Evolutionary conservation across 2,888 invertebrate species (phyloP), one percentile per base, ranked within the genome.

Genomic region (Troides aeacus): DNA sequence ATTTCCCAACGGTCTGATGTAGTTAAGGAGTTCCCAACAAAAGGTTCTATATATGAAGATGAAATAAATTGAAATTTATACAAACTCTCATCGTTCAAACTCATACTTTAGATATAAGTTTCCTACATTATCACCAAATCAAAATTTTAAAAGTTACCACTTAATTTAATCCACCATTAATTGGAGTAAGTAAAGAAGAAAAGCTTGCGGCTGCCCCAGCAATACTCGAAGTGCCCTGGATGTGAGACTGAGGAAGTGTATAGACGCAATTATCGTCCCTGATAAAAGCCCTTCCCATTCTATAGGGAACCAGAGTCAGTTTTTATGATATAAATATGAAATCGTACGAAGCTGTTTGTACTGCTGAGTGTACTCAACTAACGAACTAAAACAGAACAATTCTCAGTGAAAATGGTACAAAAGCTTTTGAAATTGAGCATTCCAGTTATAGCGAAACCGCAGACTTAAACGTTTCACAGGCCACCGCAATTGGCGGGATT

Each of bases 341-440:
- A 63, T 46, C 30, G 36, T 30, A 21, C 53, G 18, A 21, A 68
- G 59, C 30, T 21, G 23, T 39, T 64, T 23, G 39, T 21, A 21
- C 21, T 21, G 21, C 21, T 21, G 62, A 64, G 60, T 60, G 5
- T 30, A 64, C 50, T 60, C 18, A 59, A 59, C 62, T 68, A 68
- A 68, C 63, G 68, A 68, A 68, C 68, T 63, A 59, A 63, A 68
- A 68, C 46, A 68, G 36, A 63, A 62, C 39, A 57, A 62, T 50
- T 18, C 23, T 30, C 60, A 60, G 39, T 68, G 53, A 50, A 68
- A 68, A 64, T 68, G 59, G 60, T 60, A 60, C 68, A 64, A 30
- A 64, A 60, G 64, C 64, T 60, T 64, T 64, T 60, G 60, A 64
- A 64, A 68, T 68, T 68, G 68, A 53, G 64, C 42, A 39, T 60